A percentile compares a stretch with the other conserved stretches of the same genome.
Evolutionary conservation across 2,113 vertebrate genomes (phyloP).

Genomic region (Stigmatopora argus): DNA sequence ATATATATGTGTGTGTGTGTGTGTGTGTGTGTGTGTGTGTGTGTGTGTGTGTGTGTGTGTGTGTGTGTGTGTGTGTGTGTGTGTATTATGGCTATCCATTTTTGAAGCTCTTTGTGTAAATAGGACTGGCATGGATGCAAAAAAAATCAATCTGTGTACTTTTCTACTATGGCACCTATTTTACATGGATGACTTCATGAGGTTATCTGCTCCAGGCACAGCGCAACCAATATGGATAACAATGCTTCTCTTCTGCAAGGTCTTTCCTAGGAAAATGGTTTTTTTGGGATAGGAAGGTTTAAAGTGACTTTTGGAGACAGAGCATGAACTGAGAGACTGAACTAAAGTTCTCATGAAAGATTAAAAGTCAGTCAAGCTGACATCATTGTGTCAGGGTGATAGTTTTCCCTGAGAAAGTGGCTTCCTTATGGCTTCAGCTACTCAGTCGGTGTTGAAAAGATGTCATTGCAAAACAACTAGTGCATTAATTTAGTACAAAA

Average conservation of each 20-base stretch:
- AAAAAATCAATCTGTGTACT: background rate
- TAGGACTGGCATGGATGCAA: background rate
- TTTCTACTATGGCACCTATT: background rate
- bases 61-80: too few relatives aligned
- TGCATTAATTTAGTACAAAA: background rate
- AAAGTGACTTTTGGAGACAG: background rate
- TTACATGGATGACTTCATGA: background rate
- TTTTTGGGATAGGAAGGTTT: background rate
- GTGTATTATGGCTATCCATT: background rate
- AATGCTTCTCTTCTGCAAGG: background rate
- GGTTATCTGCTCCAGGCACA: background rate
- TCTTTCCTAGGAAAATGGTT: background rate
- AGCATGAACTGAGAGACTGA: background rate
- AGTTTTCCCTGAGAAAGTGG: conserved; percentile 1
- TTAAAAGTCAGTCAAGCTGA: conserved; percentile 8
- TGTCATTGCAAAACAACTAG: background rate
- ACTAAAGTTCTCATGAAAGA: background rate
- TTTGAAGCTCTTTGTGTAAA: background rate
- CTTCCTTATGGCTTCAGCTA: background rate
- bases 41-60: too few relatives aligned
- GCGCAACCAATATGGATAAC: background rate
- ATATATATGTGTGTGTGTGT: too few relatives aligned
- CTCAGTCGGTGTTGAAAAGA: background rate
- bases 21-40: too few relatives aligned
- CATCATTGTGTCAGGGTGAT: background rate